Percentiles rank a stretch among this genome's conserved stretches.
Evolutionary conservation across 2,888 invertebrate genomes (phyloP).

Genomic region (Biston betularia): DNA sequence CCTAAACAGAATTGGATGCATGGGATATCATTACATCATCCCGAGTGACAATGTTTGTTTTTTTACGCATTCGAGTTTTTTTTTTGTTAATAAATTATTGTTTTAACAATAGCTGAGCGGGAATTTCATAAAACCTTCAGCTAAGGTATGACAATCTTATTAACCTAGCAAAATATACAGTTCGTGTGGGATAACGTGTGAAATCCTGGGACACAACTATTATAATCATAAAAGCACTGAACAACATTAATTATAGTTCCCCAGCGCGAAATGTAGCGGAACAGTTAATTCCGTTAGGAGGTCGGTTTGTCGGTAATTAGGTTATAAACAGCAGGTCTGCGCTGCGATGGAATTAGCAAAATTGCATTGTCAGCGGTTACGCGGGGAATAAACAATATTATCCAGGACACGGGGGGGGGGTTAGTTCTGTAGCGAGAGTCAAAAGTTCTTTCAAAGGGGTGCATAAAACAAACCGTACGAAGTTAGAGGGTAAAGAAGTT

Average conservation of each 20-base stretch:
- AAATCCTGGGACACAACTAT: not conserved
- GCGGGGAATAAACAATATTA: conserved; percentile 47
- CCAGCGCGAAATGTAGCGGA: conserved; percentile 64
- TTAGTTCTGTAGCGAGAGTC: conserved; percentile 1
- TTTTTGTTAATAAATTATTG: too few relatives aligned
- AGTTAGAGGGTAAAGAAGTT: not conserved
- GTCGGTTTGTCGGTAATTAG: conserved; percentile 79
- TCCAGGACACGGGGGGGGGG: conserved; percentile 7
- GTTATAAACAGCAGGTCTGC: conserved; percentile 65
- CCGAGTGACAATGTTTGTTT: too few relatives aligned
- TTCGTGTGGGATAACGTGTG: not conserved
- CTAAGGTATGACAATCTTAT: too few relatives aligned
- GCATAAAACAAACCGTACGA: not conserved
- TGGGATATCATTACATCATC: too few relatives aligned
- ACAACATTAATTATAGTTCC: conserved; percentile 16
- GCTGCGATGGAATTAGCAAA: conserved; percentile 76
- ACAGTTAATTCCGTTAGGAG: conserved; percentile 68
- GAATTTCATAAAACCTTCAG: too few relatives aligned
- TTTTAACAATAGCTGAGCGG: too few relatives aligned
- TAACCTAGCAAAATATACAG: too few relatives aligned
- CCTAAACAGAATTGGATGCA: too few relatives aligned
- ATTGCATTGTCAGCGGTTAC: conserved; percentile 75
- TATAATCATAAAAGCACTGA: not conserved
- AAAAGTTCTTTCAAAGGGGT: conserved; percentile 2
- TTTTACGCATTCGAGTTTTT: too few relatives aligned